A percentile compares a stretch with the other conserved stretches of the same genome.
Evolutionary conservation across 2,113 vertebrate genomes (phyloP).

Genomic region (Setophaga kirtlandii): DNA sequence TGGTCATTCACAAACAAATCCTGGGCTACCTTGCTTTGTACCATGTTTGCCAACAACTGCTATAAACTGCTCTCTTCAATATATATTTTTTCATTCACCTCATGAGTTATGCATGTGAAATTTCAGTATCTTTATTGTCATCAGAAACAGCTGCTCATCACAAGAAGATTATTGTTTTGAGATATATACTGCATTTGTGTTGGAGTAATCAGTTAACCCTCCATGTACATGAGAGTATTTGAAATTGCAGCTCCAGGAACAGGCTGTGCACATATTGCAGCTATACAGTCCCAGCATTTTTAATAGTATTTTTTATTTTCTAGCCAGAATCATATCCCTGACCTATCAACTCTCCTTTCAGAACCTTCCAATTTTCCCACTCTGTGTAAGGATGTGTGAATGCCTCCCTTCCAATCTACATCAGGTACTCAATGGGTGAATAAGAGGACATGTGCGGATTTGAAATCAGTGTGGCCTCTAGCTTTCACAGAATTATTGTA

Average conservation of each 20-base stretch:
- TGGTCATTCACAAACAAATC: neutral
- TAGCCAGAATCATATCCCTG: neutral
- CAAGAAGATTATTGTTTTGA: conserved; percentile 42
- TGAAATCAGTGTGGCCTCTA: neutral
- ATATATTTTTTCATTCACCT: neutral
- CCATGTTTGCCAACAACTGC: neutral
- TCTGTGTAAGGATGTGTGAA: neutral
- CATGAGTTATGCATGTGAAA: neutral
- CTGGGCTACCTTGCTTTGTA: neutral
- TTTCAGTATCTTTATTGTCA: conserved; percentile 34
- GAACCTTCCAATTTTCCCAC: neutral
- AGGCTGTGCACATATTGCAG: neutral
- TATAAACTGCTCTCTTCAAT: neutral
- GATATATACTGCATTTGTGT: neutral
- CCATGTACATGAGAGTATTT: neutral
- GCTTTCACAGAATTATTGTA: neutral
- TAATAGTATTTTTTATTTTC: neutral
- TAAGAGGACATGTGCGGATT: neutral
- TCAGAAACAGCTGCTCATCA: conserved; percentile 42
- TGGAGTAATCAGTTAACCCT: conserved; percentile 30
- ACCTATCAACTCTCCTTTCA: neutral
- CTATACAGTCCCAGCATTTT: neutral
- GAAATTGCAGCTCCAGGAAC: neutral
- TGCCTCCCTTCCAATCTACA: neutral
- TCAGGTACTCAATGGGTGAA: neutral